Conservation (phyloP, 64 coral and sea anemone genomes). For the Trachythela sp. region DNA sequence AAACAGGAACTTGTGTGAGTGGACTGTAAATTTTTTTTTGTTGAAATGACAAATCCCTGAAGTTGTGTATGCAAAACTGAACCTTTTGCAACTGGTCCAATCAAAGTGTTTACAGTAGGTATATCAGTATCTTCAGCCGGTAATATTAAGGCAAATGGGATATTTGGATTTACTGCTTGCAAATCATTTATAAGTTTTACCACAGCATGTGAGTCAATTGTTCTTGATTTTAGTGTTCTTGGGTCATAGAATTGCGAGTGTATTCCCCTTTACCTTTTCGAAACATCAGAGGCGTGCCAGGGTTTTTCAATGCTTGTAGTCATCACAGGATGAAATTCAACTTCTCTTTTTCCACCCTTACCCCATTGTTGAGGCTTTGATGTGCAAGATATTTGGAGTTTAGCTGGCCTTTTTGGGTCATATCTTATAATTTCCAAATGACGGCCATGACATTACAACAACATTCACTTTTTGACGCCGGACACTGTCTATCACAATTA, state of each 20-base stretch:
- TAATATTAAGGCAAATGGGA: conserved; percentile 51
- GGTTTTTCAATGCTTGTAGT: conserved; percentile 47
- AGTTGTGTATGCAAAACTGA: conserved; percentile 48
- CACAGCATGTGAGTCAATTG: conserved; percentile 30
- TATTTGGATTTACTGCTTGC: conserved; percentile 28
- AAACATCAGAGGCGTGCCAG: conserved; percentile 35
- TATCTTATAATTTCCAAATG: conserved; percentile 64
- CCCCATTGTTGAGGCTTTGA: conserved; percentile 45
- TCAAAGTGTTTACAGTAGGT: conserved; percentile 56
- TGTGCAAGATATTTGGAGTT: conserved; percentile 9
- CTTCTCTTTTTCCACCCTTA: conserved; percentile 50
- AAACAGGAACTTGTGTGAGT: not conserved
- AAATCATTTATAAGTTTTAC: conserved; percentile 30
- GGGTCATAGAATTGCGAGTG: conserved; percentile 48
- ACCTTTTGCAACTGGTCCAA: conserved; percentile 53
- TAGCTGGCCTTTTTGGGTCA: conserved; percentile 37
- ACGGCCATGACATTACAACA: conserved; percentile 74
- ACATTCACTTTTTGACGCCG: conserved; percentile 59
- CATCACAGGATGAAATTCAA: conserved; percentile 44
- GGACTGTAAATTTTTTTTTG: not conserved
- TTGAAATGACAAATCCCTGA: conserved; percentile 17
- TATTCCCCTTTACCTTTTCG: conserved; percentile 39
- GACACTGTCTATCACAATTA: conserved; percentile 42
- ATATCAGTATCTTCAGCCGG: conserved; percentile 24
- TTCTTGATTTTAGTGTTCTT: conserved; percentile 25